Base-by-base conservation (phyloP, 2,888 invertebrate genomes). In the Polydrusus pterygomalis region DNA sequence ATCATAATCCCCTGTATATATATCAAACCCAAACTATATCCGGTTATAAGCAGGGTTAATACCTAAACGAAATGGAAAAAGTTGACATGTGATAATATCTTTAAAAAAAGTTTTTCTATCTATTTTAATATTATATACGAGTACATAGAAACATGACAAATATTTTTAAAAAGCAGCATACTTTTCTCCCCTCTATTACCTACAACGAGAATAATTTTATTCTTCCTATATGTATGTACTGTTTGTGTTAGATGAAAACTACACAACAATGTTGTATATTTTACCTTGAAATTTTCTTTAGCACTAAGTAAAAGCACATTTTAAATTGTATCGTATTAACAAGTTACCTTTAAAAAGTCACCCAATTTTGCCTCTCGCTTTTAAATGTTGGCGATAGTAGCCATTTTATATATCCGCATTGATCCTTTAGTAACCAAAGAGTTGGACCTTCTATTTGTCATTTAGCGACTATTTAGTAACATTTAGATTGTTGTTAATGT, bases 281-380 rank as follows among this genome's bases (percentile, higher is more conserved):
- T 81, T 77, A 80, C 80, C 80, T 81, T 81, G 80, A 81, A 81
- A 79, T 81, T 80, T 80, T 80, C 80, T 80, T 79, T 74, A 72
- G 75, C 74, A 74, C 74, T 74, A 77, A 78, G 80, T 80, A 80
- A 80, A 81, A 81, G 80, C 78, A 79, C 77, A 77, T 79, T 80
- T 76, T 80, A 80, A 76, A 76, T 76, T 65, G 64, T 73, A 72
- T 73, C 71, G 62, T 77, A 78, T 75, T 34, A 43, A 56, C 75
- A 67, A 71, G 67, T 67, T 77, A 75, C 76, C 72, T 77, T 72
- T 78, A 77, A 77, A 78, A 78, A 78, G 74, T 80, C 80, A 77
- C 79, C 80, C 78, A 80, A 80, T 80, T 79, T 79, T 78, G 79
- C 80, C 80, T 80, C 79, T 77, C 70, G 62, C 62, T 34, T 63